phyloP scores from a whole-genome alignment of 2,888 invertebrate genomes.

The Meteorus colon region DNA sequence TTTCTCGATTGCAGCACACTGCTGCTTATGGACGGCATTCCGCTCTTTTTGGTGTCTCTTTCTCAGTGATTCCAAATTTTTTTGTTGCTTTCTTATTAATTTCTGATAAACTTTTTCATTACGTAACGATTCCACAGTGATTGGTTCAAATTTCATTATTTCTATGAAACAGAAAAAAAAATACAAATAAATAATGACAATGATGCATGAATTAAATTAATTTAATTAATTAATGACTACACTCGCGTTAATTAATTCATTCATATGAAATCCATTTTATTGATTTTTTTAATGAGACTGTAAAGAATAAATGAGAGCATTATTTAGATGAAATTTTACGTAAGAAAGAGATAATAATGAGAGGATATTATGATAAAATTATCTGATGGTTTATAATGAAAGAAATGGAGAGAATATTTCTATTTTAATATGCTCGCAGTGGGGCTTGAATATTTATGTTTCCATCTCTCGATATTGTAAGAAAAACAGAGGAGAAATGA shows the following conservation, averaged over 20 bases:
- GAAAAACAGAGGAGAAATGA: not conserved
- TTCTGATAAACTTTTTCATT: constrained; percentile 95
- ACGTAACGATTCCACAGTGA: constrained; percentile 89
- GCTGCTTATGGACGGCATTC: constrained; percentile 90
- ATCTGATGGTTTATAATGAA: constrained; percentile 64
- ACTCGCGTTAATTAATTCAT: no score
- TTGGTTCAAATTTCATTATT: constrained; percentile 88
- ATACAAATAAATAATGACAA: not conserved
- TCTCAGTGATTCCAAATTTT: constrained; percentile 92
- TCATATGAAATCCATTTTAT: no score
- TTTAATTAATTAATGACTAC: no score
- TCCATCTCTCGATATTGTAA: not conserved
- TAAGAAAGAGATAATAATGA: no score
- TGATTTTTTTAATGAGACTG: no score
- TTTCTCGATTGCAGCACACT: constrained; percentile 94
- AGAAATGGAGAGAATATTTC: no score
- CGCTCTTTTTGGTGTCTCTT: constrained; percentile 96
- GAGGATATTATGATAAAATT: constrained; percentile 14
- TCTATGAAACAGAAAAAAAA: constrained; percentile 55
- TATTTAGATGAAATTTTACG: no score
- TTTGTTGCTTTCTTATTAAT: constrained; percentile 95
- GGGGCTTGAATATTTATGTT: not conserved
- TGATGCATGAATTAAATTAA: no score
- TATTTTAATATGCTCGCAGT: no score
- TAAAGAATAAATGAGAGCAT: no score